Percentiles rank a stretch among this genome's conserved stretches.
phyloP scores from a whole-genome alignment of 1,140 invertebrate species.

The Heliconius congener region DNA sequence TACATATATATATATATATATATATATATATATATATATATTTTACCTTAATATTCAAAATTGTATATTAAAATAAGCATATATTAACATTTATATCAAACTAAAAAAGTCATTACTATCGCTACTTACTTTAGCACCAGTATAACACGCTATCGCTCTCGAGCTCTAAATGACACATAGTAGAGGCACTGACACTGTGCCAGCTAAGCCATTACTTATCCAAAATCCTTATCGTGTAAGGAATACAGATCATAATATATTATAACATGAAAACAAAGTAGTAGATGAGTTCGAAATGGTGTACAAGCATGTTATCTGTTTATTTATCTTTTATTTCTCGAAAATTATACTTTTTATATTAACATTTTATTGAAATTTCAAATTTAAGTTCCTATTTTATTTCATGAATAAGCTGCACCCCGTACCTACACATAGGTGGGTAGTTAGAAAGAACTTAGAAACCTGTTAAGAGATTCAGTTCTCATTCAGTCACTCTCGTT shows the following conservation, averaged over 20 bases:
- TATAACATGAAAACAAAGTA: neutral
- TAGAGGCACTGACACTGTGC: slow-evolving; percentile 42
- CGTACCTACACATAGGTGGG: no score
- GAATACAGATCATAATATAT: slow-evolving; percentile 34
- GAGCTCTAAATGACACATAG: neutral
- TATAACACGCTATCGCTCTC: neutral
- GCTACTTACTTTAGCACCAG: neutral
- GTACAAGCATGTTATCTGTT: neutral
- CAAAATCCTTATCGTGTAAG: slow-evolving; percentile 26
- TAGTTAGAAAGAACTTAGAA: no score
- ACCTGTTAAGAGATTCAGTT: no score
- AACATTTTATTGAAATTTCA: neutral
- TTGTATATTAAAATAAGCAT: neutral
- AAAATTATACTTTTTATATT: neutral
- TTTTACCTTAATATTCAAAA: no score
- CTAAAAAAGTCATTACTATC: no score
- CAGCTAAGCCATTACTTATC: slow-evolving; percentile 43
- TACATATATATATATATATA: no score
- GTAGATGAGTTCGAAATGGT: neutral
- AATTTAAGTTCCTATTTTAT: neutral
- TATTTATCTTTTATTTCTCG: neutral
- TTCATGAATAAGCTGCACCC: no score
- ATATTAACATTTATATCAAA: no score
- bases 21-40: no score
- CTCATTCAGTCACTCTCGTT: no score